Evolutionary conservation across 2,888 invertebrate species (phyloP).

Genomic region (Caenorhabditis sp.): DNA sequence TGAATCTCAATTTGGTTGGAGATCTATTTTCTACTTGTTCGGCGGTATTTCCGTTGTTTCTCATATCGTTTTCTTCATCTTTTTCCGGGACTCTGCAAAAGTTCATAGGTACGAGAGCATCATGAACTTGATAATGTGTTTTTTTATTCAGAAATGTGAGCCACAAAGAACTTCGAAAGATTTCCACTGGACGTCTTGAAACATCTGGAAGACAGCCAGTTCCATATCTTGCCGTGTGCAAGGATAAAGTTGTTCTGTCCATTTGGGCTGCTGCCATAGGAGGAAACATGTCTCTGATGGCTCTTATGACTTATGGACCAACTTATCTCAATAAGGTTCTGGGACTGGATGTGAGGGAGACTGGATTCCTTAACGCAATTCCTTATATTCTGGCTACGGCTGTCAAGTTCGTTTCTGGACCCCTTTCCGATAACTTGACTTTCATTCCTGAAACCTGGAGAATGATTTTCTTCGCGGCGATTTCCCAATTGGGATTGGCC

Average conservation of each 20-base stretch:
- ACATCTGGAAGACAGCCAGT: constrained; percentile 43
- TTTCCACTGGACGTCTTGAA: constrained; percentile 37
- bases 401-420: constrained; percentile 56
- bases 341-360: constrained; percentile 67
- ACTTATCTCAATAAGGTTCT: constrained; percentile 68
- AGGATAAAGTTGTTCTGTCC: constrained; percentile 55
- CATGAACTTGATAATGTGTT: neutral
- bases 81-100: constrained; percentile 49
- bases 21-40: constrained; percentile 57
- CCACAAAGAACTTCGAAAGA: constrained; percentile 45
- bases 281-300: constrained; percentile 57
- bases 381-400: constrained; percentile 61
- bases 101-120: constrained; percentile 52
- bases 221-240: constrained; percentile 65
- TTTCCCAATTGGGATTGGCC: constrained; percentile 71
- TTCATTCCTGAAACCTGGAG: constrained; percentile 51
- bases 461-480: constrained; percentile 70
- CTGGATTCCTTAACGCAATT: constrained; percentile 71
- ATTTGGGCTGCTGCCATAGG: constrained; percentile 57
- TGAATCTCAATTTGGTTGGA: constrained; percentile 60
- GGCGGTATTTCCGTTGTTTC: constrained; percentile 42
- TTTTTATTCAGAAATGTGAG: constrained; percentile 55
- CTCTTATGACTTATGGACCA: constrained; percentile 60
- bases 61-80: constrained; percentile 49
- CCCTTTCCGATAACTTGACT: constrained; percentile 51